Base-by-base conservation (phyloP, 2,797 vertebrate genomes). In the Phyllotis vaccarum region DNA sequence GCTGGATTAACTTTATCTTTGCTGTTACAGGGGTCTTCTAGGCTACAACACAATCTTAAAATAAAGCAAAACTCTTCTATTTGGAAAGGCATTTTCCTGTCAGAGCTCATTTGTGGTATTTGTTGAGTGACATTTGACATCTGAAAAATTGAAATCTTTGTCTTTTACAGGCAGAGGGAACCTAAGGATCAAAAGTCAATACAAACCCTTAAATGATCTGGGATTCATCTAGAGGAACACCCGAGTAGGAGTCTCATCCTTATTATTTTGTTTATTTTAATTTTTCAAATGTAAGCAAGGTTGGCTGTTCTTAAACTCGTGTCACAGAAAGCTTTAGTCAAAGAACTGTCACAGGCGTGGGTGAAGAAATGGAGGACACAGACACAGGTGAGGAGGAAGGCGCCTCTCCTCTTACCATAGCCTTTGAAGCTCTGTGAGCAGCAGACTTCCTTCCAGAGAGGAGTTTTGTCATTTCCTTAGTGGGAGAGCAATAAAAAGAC, bases 1-100 rank as follows among this genome's bases (percentile, higher is more conserved):
- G 93, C 86, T 96, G 97, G 97, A 98, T 98, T 98, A 97, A 95
- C 95, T 97, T 98, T 98, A 98, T 98, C 98, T 98, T 96, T 82
- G 78, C 86, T 96, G 80, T 96, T 97, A 95, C 94, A 96, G 97
- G 46, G 90, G 88, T 94, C 93, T 94, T 96, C 93, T 91, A 93
- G 91, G 93, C 92, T 79, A 94, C 97, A 91, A 95, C 89, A 86
- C 90, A 95, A 82, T 96, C 96, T 93, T 75, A 86, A 96, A 97
- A 95, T 95, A 97, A 97, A 96, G 96, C 80, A 97, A 98, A 81
- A 90, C 68, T 89, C 89, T 78, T 95, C 88, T 83, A 56, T 95
- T 79, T 89, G 34, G 89, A 96, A 96, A 86, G 89, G 62, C 34
- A 17, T 96, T 97, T 95, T 85, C 56, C 62, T 66, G 66, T 76